Evolutionary conservation across 2,113 vertebrate genomes (phyloP).

Genomic region (Malaclemys terrapin): DNA sequence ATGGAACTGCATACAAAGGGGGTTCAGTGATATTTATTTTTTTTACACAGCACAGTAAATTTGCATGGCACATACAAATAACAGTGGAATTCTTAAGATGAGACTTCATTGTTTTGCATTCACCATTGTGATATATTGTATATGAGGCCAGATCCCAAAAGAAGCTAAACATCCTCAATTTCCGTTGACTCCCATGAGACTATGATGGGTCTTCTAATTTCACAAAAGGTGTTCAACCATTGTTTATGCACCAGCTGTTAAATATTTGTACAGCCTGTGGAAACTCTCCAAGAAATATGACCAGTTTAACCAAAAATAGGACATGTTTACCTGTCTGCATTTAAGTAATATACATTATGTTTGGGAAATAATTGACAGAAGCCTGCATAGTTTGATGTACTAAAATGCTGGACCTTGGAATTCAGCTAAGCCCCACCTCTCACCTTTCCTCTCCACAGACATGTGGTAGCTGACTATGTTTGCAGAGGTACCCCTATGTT

Average conservation of each 20-base stretch:
- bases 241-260: not conserved
- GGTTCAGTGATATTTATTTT: not conserved
- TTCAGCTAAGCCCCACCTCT: not conserved
- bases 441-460: not conserved
- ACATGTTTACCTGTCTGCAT: not conserved
- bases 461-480: not conserved
- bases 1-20: slow-evolving; percentile 4
- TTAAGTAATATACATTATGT: not conserved
- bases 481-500: not conserved
- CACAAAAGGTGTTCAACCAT: not conserved
- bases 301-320: not conserved
- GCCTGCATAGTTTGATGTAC: not conserved
- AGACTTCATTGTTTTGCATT: not conserved
- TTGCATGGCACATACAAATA: not conserved
- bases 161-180: not conserved
- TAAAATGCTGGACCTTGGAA: not conserved
- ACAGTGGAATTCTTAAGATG: not conserved
- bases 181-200: not conserved
- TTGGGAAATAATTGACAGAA: not conserved
- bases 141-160: not conserved
- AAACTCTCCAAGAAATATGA: not conserved
- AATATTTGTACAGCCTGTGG: not conserved
- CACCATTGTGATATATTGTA: not conserved
- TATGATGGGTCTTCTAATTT: not conserved
- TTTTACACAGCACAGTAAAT: not conserved